Base-by-base conservation (phyloP, 2,113 vertebrate species). In the Cranoglanis bouderius region DNA sequence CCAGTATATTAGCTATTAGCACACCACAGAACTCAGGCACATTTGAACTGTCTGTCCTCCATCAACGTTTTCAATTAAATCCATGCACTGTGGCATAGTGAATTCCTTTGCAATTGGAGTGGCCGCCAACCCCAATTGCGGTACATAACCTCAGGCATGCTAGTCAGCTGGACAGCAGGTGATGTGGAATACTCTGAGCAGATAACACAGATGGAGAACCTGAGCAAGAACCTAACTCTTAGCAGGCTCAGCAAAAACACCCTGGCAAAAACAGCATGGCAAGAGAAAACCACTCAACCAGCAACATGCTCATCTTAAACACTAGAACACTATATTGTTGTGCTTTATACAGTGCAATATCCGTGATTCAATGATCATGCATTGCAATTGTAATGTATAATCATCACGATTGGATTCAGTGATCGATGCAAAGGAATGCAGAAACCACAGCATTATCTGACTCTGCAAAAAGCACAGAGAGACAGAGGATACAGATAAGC, bases 401-500 rank as follows among this genome's bases (percentile, higher is more conserved):
- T 46, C 21, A 9, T 80, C 13, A 0, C 7, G 46, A 51, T 53
- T 80, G 18, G 35, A 78, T 26, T 65, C 55, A 9, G 21, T 51
- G 57, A 88, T 46, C 46, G 53, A 84, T 77, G 16, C 43, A 29
- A 13, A 85, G 12, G 21, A 77, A 70, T 35, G 29, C 29, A 78
- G n/a, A 43, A 87, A 88, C 88, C 84, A 93, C 90, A 86, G 90
- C 86, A 92, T 81, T 80, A 70, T 84, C 90, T 59, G 55, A 90
- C 90, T 43, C 81, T 43, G 38, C 78, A 81, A 43, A 24, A 55
- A 35, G 35, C 35, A 4, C 29, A 46, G 46, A 32, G 5, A 57
- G 40, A 49, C 32, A 43, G 43, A 7, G 61, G 51, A 57, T 38
- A 57, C 55, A 86, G 90, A 91, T 90, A 91, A 91, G 59, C n/a